Evolutionary conservation across 1,140 invertebrate species (phyloP), one percentile per base, ranked within the genome.

Genomic region (Danaus melanippus): DNA sequence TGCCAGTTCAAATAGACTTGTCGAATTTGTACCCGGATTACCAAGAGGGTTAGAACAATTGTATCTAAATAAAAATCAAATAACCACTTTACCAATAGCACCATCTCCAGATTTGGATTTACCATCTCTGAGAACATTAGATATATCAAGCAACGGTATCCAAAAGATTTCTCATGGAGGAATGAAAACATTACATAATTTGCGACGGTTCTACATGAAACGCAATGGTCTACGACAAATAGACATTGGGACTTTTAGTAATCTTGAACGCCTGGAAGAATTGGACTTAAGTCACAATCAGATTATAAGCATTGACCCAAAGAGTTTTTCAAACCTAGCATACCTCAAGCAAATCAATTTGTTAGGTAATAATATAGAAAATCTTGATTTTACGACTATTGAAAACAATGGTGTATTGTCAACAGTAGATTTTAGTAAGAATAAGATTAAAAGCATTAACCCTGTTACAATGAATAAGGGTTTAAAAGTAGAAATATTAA

Each of bases 261-360:
- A 93, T 15, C 85, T 95, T 44, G 76, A 82, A n/a, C 89, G 90
- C 21, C 70, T 97, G 42, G 93, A 96, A 84, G 83, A 90, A 55
- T 71, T 97, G n/a, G 92, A 95, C 68, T 69, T 96, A 2, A 90
- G 89, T 51, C 90, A 92, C n/a, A 97, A 97, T 79, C 88, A 92
- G 69, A 81, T 97, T 12, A 83, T 90, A 2, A 87, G 87, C 1
- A 72, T 96, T 12, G 89, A 93, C 60, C 89, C 91, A 12, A 89
- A 91, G 50, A 89, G 92, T 15, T 90, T 96, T 3, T 84, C 87
- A 50, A 89, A 92, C 0, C 81, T 94, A 9, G 70, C 83, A 1
- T 86, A 90, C 39, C 71, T 96, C 0, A 88, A 90, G 53, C 90
- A 92, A 59, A 74, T 96, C 8, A 93, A 92, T 78, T 71, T 96